A percentile compares a stretch with the other conserved stretches of the same genome.
These are phyloP conservation scores for Xyliphius kryptos DNA, from an alignment of 2,113 vertebrate species.

Conservation along the genomic window DNA sequence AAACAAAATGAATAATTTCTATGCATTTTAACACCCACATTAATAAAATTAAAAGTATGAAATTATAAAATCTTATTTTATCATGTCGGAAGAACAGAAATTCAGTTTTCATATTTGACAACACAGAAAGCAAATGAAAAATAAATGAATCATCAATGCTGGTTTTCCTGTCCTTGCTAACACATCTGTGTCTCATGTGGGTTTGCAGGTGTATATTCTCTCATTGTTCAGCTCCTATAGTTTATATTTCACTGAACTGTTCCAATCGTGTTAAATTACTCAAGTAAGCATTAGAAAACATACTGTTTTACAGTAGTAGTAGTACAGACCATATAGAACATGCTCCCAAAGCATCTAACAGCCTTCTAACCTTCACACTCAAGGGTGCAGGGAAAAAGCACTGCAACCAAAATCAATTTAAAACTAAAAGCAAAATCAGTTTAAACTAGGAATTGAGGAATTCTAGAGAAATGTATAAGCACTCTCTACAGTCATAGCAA, in stretches of 20 bases:
- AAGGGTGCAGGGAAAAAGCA: too few species aligned
- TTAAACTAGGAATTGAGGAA: too few species aligned
- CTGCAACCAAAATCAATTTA: too few species aligned
- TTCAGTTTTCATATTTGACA: background rate
- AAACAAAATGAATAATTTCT: too few species aligned
- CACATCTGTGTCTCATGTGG: background rate
- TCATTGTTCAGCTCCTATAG: background rate
- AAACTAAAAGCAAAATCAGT: too few species aligned
- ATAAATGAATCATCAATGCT: background rate
- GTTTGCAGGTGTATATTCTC: background rate
- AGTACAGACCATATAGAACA: too few species aligned
- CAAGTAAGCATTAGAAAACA: background rate
- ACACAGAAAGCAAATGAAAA: background rate
- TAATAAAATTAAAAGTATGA: slow-evolving; percentile 1
- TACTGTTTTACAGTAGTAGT: too few species aligned
- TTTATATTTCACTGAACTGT: background rate
- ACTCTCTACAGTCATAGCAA: too few species aligned
- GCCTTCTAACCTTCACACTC: too few species aligned
- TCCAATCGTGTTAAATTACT: background rate
- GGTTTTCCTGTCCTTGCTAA: background rate
- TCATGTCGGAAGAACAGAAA: background rate
- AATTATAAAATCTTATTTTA: background rate
- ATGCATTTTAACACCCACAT: too few species aligned
- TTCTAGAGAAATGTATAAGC: too few species aligned
- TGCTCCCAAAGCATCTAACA: too few species aligned